These are phyloP conservation scores for Leptobrachium leishanense DNA, from an alignment of 2,113 vertebrate genomes.

Conservation along the genomic window DNA sequence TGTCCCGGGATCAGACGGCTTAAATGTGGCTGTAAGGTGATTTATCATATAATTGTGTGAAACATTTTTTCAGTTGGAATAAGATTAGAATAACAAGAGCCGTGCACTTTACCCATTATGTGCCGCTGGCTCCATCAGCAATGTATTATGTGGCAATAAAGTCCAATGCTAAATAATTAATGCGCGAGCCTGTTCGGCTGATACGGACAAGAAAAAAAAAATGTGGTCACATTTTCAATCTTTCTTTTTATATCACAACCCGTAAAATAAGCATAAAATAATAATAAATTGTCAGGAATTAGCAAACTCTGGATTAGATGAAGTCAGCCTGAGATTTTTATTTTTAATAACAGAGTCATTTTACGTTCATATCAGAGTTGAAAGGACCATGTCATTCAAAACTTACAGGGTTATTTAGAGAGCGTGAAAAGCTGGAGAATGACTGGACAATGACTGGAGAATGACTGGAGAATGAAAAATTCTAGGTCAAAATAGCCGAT, in stretches of 20 bases:
- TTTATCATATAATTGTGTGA: conserved; percentile 32
- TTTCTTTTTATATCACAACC: background rate
- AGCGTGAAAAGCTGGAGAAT: too few relatives aligned
- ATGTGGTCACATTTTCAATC: background rate
- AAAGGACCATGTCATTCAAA: too few relatives aligned
- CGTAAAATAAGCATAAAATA: background rate
- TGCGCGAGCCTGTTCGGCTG: conserved; percentile 24
- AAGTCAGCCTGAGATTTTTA: too few relatives aligned
- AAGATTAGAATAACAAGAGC: background rate
- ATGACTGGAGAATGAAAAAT: too few relatives aligned
- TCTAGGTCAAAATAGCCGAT: too few relatives aligned
- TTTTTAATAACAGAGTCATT: too few relatives aligned
- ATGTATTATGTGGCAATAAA: conserved; percentile 1
- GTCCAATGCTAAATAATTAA: conserved; percentile 26
- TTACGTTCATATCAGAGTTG: too few relatives aligned
- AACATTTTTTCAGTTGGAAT: conserved; percentile 9
- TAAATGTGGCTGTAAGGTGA: conserved; percentile 25
- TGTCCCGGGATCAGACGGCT: conserved; percentile 31
- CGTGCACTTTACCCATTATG: conserved; percentile 23
- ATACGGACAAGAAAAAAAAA: background rate
- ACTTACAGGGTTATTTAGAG: too few relatives aligned
- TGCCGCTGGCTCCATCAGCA: conserved; percentile 4
- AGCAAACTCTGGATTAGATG: too few relatives aligned
- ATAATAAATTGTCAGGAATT: too few relatives aligned
- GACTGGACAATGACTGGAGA: too few relatives aligned